A percentile compares a stretch with the other conserved stretches of the same genome.
These are phyloP conservation scores for Squalus acanthias DNA, from an alignment of 2,797 vertebrate genomes.

Conservation along the genomic window DNA sequence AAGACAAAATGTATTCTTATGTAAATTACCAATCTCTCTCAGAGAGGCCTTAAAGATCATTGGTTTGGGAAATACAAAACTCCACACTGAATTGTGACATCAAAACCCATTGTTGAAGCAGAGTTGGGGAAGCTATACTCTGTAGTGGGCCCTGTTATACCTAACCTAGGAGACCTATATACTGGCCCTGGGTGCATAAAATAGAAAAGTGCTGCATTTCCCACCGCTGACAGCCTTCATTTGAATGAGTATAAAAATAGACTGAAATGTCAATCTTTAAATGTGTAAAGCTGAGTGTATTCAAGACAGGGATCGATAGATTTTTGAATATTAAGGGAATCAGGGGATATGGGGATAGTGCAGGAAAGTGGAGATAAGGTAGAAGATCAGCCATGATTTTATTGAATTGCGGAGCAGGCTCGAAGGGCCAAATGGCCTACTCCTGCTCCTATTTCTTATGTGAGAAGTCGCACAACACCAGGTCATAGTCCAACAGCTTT, in stretches of 20 bases:
- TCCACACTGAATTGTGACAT: not conserved
- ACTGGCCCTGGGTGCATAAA: not conserved
- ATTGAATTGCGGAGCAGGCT: too few relatives aligned
- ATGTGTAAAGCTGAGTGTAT: not conserved
- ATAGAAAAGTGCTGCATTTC: not conserved
- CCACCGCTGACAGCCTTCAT: not conserved
- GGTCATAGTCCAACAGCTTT: too few relatives aligned
- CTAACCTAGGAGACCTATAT: not conserved
- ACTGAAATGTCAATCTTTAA: not conserved
- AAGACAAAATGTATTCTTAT: not conserved
- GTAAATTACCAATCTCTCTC: not conserved
- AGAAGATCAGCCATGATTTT: too few relatives aligned
- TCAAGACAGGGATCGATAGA: too few relatives aligned
- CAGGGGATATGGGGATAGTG: too few relatives aligned
- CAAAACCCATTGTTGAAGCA: not conserved
- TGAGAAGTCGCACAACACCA: too few relatives aligned
- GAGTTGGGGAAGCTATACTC: not conserved
- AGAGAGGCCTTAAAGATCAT: not conserved
- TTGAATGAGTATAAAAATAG: slow-evolving; percentile 21
- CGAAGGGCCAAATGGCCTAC: too few relatives aligned
- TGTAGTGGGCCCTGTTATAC: not conserved
- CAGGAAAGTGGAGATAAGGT: too few relatives aligned
- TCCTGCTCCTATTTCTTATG: too few relatives aligned
- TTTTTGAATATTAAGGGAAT: too few relatives aligned
- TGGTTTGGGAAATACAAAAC: not conserved